Conservation (phyloP, 2,888 invertebrate genomes). For the Lasius fuliginosus region DNA sequence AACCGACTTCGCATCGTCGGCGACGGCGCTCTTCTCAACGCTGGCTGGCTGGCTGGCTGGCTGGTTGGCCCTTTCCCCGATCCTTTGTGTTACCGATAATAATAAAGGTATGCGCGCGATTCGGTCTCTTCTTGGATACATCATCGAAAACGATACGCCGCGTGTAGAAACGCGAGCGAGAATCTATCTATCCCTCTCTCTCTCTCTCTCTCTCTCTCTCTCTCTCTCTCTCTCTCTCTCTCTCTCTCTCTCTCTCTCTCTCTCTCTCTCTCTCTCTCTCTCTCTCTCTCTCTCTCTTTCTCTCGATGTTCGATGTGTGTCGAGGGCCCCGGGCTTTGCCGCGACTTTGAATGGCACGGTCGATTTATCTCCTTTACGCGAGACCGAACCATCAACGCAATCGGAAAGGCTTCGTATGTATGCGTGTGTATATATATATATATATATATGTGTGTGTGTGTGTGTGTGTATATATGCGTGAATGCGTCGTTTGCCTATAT, state of each 20-base stretch:
- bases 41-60: not conserved
- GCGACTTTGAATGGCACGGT: constrained; percentile 59
- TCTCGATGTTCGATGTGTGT: constrained; percentile 35
- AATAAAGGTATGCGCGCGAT: constrained; percentile 57
- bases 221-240: not conserved
- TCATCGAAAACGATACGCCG: constrained; percentile 56
- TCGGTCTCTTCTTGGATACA: constrained; percentile 53
- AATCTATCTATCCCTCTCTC: not conserved
- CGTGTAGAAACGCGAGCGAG: constrained; percentile 44
- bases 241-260: not conserved
- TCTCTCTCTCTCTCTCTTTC: not conserved
- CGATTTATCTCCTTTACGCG: constrained; percentile 60
- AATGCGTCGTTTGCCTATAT: constrained; percentile 49
- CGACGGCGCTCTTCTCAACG: constrained; percentile 38
- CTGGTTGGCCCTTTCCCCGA: constrained; percentile 20
- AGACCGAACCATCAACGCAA: constrained; percentile 52
- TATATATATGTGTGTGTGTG: too few species aligned
- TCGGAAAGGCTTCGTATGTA: constrained; percentile 29
- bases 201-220: not conserved
- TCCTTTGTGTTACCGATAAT: constrained; percentile 54
- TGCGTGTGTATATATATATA: not conserved
- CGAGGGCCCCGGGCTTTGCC: constrained; percentile 36
- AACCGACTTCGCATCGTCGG: constrained; percentile 69
- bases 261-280: not conserved
- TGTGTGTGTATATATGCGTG: constrained; percentile 19